Percentiles rank a stretch among this genome's conserved stretches.
Conservation (phyloP, 2,113 vertebrate genomes). For the Perca fluviatilis region DNA sequence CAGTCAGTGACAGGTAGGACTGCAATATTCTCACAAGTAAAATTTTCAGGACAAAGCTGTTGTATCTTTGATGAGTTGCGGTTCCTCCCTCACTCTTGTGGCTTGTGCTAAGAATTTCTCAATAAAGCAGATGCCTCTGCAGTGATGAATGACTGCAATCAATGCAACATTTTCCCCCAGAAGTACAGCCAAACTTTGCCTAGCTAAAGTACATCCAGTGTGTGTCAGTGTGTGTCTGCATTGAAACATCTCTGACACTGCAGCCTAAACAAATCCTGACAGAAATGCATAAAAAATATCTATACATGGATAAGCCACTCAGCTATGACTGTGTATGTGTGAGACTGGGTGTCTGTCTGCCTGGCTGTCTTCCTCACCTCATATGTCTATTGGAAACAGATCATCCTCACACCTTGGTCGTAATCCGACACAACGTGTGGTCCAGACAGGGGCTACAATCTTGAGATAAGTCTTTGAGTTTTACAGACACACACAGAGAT, state of each 20-base stretch:
- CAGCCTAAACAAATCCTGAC: neutral
- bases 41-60: constrained; percentile 57
- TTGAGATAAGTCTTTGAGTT: constrained; percentile 44
- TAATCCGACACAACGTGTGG: constrained; percentile 60
- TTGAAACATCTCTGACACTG: neutral
- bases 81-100: constrained; percentile 25
- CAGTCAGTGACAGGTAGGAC: constrained; percentile 61
- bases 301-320: constrained; percentile 8
- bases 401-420: constrained; percentile 49
- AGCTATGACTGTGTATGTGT: neutral
- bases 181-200: constrained; percentile 29
- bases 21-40: constrained; percentile 51
- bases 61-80: constrained; percentile 59
- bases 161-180: constrained; percentile 10
- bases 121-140: constrained; percentile 37
- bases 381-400: constrained; percentile 34
- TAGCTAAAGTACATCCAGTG: constrained; percentile 8
- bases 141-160: constrained; percentile 61
- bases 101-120: constrained; percentile 28
- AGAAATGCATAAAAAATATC: constrained; percentile 1
- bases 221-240: neutral
- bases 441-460: constrained; percentile 48
- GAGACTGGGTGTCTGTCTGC: neutral
- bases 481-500: constrained; percentile 36
- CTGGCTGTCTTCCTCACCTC: neutral